Percentiles rank a stretch among this genome's conserved stretches.
Evolutionary conservation across 1,140 invertebrate species (phyloP).

Genomic region (Sesamia nonagrioides): DNA sequence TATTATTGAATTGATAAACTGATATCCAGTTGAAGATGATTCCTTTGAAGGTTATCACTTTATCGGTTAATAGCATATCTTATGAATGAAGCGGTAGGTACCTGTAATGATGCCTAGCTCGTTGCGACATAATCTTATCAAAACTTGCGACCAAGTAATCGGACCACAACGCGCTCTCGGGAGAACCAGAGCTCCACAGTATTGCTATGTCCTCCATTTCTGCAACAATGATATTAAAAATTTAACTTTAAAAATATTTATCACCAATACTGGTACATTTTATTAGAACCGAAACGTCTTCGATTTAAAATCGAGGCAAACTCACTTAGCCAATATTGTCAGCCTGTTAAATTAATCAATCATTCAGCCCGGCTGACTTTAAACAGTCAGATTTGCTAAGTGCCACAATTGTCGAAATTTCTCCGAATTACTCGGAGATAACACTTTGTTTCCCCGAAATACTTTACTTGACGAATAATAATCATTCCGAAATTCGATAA

Average conservation of each 20-base stretch:
- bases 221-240: conserved; percentile 71
- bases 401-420: conserved; percentile 2
- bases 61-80: background rate
- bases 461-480: conserved; percentile 1
- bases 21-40: background rate
- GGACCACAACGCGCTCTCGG: conserved; percentile 92
- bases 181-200: conserved; percentile 92
- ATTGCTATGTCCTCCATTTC: conserved; percentile 94
- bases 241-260: background rate
- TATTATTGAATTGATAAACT: background rate
- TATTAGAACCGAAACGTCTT: background rate
- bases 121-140: conserved; percentile 93
- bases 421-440: conserved; percentile 9
- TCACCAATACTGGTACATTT: background rate
- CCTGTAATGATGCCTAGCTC: conserved; percentile 92
- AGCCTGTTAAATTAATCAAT: conserved; percentile 22
- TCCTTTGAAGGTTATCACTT: background rate
- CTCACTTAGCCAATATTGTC: conserved; percentile 39
- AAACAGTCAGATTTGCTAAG: background rate
- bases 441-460: conserved; percentile 26
- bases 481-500: conserved; percentile 24
- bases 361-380: background rate
- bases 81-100: conserved; percentile 63
- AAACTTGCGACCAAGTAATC: conserved; percentile 93
- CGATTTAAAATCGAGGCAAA: background rate